Evolutionary conservation across 2,113 vertebrate genomes (phyloP).

Genomic region (Corapipo altera): DNA sequence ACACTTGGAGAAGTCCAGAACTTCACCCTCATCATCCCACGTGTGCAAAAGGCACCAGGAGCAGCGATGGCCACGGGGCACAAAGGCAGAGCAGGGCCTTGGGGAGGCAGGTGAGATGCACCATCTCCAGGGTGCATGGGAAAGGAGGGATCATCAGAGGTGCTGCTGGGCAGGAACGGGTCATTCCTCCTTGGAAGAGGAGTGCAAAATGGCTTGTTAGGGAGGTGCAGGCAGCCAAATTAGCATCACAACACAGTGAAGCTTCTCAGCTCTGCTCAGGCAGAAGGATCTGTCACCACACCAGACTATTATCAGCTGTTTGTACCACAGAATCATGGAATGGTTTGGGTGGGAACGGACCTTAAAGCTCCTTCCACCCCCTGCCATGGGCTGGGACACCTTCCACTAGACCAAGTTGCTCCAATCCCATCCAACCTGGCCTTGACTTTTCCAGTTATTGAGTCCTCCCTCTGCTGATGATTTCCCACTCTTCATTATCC

Average conservation of each 20-base stretch:
- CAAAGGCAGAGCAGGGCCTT: background rate
- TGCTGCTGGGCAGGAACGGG: background rate
- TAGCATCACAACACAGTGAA: background rate
- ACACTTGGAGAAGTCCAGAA: background rate
- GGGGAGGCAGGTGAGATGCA: background rate
- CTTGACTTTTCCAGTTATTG: background rate
- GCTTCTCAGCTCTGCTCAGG: background rate
- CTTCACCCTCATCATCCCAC: accelerated
- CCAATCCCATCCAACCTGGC: background rate
- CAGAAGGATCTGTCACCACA: background rate
- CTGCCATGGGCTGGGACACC: background rate
- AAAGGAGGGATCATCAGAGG: background rate
- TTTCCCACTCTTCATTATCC: background rate
- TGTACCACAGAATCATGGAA: background rate
- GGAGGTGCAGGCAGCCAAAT: background rate
- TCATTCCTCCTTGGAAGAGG: background rate
- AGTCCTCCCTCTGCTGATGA: too few species aligned
- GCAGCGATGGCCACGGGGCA: accelerated
- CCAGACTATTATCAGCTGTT: background rate
- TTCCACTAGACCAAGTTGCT: background rate
- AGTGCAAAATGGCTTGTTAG: background rate
- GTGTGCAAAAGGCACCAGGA: background rate
- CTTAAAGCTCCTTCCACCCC: background rate
- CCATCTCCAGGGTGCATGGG: background rate
- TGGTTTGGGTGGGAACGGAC: background rate